Percentiles rank a stretch among this genome's conserved stretches.
Conservation (phyloP, 2,797 vertebrate genomes). For the Platyrinchus mystaceus region DNA sequence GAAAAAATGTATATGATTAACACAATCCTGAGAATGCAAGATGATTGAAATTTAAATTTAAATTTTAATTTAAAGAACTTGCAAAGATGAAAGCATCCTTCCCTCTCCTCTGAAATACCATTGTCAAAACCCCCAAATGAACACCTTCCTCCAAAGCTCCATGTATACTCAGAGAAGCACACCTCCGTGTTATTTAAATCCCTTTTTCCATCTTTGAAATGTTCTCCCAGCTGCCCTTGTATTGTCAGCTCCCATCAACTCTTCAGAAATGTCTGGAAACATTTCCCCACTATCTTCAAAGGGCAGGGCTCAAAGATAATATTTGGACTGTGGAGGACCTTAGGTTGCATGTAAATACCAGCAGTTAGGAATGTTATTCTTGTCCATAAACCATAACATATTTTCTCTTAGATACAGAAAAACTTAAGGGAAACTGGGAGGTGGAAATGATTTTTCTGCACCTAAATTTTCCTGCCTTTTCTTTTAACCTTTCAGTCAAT, state of each 20-base stretch:
- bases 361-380: background rate
- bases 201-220: background rate
- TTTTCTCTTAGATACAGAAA: background rate
- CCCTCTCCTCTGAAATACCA: background rate
- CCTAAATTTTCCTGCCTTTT: background rate
- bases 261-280: background rate
- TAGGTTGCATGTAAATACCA: background rate
- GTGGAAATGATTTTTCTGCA: background rate
- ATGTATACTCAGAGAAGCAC: background rate
- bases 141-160: background rate
- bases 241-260: background rate
- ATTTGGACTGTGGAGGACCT: background rate
- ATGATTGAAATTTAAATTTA: background rate
- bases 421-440: background rate
- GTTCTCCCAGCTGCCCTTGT: background rate
- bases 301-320: background rate
- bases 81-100: background rate
- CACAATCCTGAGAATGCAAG: background rate
- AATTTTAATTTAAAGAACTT: too few relatives aligned
- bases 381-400: background rate
- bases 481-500: constrained; percentile 28
- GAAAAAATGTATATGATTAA: background rate
- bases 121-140: background rate
- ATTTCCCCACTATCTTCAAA: background rate
- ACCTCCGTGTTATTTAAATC: background rate